phyloP scores from a whole-genome alignment of 2,888 invertebrate genomes.

The Trichopria drosophilae region DNA sequence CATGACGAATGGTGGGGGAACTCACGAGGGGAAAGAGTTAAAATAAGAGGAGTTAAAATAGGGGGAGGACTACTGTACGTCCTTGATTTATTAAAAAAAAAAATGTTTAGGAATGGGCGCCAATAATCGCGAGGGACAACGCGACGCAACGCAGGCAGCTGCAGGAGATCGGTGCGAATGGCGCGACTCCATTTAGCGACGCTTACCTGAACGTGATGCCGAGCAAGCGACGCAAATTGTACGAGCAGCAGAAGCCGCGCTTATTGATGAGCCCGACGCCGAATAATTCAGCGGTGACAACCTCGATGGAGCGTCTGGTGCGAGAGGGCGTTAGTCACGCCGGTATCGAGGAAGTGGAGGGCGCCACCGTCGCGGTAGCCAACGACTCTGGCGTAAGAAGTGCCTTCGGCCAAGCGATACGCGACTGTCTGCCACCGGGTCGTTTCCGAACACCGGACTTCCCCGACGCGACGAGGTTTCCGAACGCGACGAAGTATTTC shows the following conservation, averaged over 20 bases:
- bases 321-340: conserved; percentile 51
- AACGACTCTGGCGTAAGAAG: conserved; percentile 50
- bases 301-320: conserved; percentile 53
- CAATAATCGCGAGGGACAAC: conserved; percentile 81
- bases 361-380: conserved; percentile 53
- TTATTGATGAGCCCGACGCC: conserved; percentile 51
- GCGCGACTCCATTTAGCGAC: conserved; percentile 73
- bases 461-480: conserved; percentile 56
- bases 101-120: conserved; percentile 75
- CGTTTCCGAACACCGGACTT: conserved; percentile 55
- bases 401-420: conserved; percentile 55
- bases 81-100: conserved; percentile 2
- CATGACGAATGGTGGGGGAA: too few species aligned
- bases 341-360: conserved; percentile 51
- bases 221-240: conserved; percentile 81
- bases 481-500: conserved; percentile 59
- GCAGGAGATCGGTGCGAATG: conserved; percentile 42
- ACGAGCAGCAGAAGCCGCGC: conserved; percentile 60
- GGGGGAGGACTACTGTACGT: too few species aligned
- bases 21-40: too few species aligned
- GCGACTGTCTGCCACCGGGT: conserved; percentile 51
- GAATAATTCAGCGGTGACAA: conserved; percentile 47
- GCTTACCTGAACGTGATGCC: conserved; percentile 90
- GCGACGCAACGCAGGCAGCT: conserved; percentile 70
- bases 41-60: too few species aligned